Conservation (phyloP, 2,888 invertebrate genomes). For the Orchesella flavescens region DNA sequence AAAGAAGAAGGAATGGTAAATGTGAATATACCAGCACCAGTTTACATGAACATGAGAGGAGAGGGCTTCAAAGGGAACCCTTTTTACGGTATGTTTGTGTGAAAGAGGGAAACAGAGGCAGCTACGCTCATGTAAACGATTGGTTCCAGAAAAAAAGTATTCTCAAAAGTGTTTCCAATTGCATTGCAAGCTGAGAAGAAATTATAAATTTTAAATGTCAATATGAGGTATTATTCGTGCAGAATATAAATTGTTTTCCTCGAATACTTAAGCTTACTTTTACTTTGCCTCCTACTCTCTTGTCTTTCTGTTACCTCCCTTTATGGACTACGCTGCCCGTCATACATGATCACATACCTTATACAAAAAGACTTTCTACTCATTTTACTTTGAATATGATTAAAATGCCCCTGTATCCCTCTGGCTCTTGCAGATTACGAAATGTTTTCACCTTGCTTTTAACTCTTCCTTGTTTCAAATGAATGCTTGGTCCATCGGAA, state of each 20-base stretch:
- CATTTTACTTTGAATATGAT: too few relatives aligned
- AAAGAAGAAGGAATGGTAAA: not conserved
- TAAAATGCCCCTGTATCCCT: too few relatives aligned
- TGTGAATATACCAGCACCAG: too few relatives aligned
- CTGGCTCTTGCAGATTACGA: too few relatives aligned
- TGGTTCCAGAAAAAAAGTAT: slow-evolving; percentile 39
- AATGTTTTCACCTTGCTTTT: too few relatives aligned
- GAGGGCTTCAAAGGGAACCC: not conserved
- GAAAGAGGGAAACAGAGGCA: not conserved
- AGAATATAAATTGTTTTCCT: slow-evolving; percentile 47
- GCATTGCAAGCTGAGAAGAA: slow-evolving; percentile 68
- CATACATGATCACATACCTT: not conserved
- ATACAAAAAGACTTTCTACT: too few relatives aligned
- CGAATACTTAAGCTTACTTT: not conserved
- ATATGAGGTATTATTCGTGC: slow-evolving; percentile 68
- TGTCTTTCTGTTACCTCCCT: not conserved
- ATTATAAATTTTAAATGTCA: slow-evolving; percentile 71
- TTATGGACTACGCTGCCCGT: not conserved
- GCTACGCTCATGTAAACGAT: not conserved
- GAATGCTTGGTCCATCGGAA: too few relatives aligned
- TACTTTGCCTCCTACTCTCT: not conserved
- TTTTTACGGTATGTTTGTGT: slow-evolving; percentile 11
- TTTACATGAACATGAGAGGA: not conserved
- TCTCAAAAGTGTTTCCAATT: slow-evolving; percentile 70
- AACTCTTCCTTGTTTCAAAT: too few relatives aligned